Evolutionary conservation across 2,113 vertebrate genomes (phyloP), one percentile per base, ranked within the genome.

Genomic region (Phrynosoma platyrhinos): DNA sequence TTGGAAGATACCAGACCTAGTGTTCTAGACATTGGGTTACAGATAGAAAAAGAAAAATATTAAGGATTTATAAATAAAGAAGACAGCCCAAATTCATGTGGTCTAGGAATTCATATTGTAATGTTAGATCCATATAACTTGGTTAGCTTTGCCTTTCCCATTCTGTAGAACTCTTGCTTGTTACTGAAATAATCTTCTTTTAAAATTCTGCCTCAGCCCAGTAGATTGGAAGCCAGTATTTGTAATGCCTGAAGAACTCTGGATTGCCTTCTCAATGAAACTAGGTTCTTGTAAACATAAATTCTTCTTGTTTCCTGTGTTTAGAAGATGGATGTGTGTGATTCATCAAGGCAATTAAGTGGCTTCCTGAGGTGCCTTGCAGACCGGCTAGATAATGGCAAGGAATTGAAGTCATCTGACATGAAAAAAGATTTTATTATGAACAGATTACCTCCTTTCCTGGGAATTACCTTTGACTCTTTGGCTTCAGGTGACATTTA

Each of bases 401-500:
- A 88, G 78, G 95, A 97, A 0, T 90, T 97, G 30, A 94, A 95
- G 12, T 97, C 98, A 2, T 93, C 96, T 0, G 97, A 97, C 87
- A 98, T 99, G 98, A 98, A 97, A 95, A 98, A 97, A 92, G 98
- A 99, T 93, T 99, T 99, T 84, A 93, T 98, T 83, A 91, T 5
- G 64, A 97, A 96, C 92, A 95, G 98, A 77, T 87, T 99, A 12
- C 98, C 98, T 0, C 98, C 98, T 0, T 98, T 92, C 90, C 27
- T 82, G 82, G 95, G 94, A 10, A 82, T 91, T 0, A 89, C 94
- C 91, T 30, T 94, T 18, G 95, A 94, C 16, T 13, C 95, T 6
- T 83, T 92, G 68, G 87, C 83, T 7, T 97, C 98, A 96, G 96
- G 98, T 98, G 89, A 27, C 27, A 3, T 76, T 32, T 36, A 71